A percentile compares a stretch with the other conserved stretches of the same genome.
These are phyloP conservation scores for Cephus nigrinus DNA, from an alignment of 2,888 invertebrate species.

Conservation along the genomic window DNA sequence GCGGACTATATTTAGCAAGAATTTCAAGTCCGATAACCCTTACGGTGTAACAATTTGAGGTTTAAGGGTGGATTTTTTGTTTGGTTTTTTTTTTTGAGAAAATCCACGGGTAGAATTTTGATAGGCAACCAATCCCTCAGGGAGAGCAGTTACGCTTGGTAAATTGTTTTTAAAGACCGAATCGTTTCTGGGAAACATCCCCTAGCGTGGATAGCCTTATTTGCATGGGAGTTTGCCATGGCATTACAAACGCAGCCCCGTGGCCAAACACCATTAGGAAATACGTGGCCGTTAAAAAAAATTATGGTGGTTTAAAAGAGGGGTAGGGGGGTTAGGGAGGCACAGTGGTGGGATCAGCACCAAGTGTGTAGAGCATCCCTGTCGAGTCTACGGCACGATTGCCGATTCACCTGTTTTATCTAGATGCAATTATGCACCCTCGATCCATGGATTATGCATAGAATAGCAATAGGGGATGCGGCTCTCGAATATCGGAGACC, in stretches of 20 bases:
- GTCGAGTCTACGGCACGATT: conserved; percentile 38
- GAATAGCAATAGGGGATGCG: conserved; percentile 21
- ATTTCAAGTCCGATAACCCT: conserved; percentile 5
- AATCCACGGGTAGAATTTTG: neutral
- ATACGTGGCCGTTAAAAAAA: neutral
- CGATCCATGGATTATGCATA: conserved; percentile 17
- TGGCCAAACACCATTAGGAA: neutral
- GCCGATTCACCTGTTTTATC: conserved; percentile 60
- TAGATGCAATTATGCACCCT: conserved; percentile 62
- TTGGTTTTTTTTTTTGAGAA: neutral
- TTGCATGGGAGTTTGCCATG: neutral
- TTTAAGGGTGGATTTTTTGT: neutral
- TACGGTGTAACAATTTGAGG: neutral
- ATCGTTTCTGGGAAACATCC: conserved; percentile 1
- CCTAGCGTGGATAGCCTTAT: neutral
- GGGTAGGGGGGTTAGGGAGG: conserved; percentile 10
- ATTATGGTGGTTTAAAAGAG: neutral
- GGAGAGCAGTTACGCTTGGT: neutral
- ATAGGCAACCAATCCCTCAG: neutral
- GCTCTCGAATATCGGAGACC: conserved; percentile 16
- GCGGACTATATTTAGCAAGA: no score
- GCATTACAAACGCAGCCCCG: neutral
- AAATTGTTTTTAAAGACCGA: conserved; percentile 19
- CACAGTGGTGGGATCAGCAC: conserved; percentile 19
- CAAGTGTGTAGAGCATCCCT: conserved; percentile 47